Conservation (phyloP, 2,113 vertebrate species). For the Xenopus laevis region DNA sequence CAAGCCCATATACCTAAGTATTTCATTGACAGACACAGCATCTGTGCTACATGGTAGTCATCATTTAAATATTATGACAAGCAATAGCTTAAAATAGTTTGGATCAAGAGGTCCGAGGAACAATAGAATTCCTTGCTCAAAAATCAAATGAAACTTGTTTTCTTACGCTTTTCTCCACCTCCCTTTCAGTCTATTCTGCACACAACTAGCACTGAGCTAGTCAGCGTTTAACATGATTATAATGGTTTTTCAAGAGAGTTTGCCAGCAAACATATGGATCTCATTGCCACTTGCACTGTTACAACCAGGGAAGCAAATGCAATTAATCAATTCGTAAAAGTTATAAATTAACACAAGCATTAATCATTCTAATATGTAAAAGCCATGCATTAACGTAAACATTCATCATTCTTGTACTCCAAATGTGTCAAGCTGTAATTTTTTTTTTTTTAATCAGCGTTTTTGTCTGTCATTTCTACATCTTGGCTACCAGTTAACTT, state of each 20-base stretch:
- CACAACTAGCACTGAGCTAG: slow-evolving; percentile 21
- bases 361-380: slow-evolving; percentile 66
- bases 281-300: slow-evolving; percentile 63
- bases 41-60: too few species aligned
- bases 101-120: slow-evolving; percentile 13
- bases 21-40: too few species aligned
- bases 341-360: slow-evolving; percentile 65
- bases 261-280: slow-evolving; percentile 63
- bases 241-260: slow-evolving; percentile 51
- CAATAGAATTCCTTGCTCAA: slow-evolving; percentile 28
- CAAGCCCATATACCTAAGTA: too few species aligned
- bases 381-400: slow-evolving; percentile 63
- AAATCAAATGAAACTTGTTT: slow-evolving; percentile 13
- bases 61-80: not conserved
- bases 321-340: slow-evolving; percentile 67
- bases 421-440: slow-evolving; percentile 55
- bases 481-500: slow-evolving; percentile 60
- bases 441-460: slow-evolving; percentile 48
- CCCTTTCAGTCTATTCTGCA: slow-evolving; percentile 14
- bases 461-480: slow-evolving; percentile 54
- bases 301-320: slow-evolving; percentile 60
- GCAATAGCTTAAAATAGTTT: slow-evolving; percentile 28
- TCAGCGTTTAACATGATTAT: not conserved
- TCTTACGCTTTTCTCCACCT: slow-evolving; percentile 18
- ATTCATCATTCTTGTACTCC: slow-evolving; percentile 64